Conservation (phyloP, 2,113 vertebrate species). For the Thryonomys swinderianus region DNA sequence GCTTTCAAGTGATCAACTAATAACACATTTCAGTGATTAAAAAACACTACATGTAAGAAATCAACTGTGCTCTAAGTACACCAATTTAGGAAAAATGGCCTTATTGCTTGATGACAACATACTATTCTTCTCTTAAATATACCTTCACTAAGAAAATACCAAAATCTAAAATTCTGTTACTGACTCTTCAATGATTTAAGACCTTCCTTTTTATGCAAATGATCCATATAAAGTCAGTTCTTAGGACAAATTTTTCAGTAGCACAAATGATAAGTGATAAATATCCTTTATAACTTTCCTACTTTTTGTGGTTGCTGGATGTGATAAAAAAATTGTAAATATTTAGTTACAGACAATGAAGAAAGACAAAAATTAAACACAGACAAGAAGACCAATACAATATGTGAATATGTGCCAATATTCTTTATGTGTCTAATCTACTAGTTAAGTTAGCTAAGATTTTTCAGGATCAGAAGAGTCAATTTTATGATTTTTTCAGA, state of each 20-base stretch:
- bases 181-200: background rate
- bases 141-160: background rate
- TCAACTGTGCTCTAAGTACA: background rate
- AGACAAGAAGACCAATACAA: background rate
- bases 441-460: constrained; percentile 51
- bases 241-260: constrained; percentile 35
- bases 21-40: background rate
- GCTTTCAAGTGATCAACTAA: background rate
- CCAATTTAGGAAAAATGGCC: background rate
- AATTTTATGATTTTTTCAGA: constrained; percentile 60
- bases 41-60: background rate
- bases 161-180: background rate
- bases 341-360: background rate
- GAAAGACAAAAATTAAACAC: background rate
- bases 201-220: background rate
- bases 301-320: constrained; percentile 32
- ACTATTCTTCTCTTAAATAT: background rate
- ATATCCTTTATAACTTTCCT: background rate
- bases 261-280: background rate
- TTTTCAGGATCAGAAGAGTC: constrained; percentile 41
- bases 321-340: background rate
- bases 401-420: background rate
- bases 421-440: constrained; percentile 3
- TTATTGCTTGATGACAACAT: background rate
- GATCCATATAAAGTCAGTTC: background rate